These are phyloP conservation scores for Ophthalmolycus amberensis DNA, from an alignment of 2,113 vertebrate species.

Conservation along the genomic window DNA sequence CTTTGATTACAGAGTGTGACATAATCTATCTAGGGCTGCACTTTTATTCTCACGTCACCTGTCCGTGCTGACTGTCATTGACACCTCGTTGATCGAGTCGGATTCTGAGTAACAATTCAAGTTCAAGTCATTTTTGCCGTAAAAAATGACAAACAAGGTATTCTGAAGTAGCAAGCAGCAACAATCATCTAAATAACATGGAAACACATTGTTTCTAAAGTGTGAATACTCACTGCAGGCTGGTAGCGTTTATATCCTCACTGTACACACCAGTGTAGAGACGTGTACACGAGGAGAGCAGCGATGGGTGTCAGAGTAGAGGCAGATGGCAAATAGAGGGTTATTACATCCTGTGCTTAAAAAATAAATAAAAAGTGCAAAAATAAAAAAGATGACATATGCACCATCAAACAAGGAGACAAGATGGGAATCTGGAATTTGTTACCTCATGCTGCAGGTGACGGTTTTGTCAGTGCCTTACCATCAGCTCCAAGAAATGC, in stretches of 20 bases:
- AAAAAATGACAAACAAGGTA: background rate
- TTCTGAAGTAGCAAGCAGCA: background rate
- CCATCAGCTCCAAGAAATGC: slow-evolving; percentile 1
- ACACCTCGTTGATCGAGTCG: background rate
- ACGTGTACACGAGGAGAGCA: slow-evolving; percentile 12
- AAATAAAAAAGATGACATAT: slow-evolving; percentile 20
- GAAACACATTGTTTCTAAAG: background rate
- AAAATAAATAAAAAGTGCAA: background rate
- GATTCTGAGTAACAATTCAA: background rate
- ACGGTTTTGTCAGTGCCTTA: slow-evolving; percentile 1
- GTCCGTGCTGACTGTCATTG: background rate
- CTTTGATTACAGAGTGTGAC: slow-evolving; percentile 22
- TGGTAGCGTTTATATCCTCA: slow-evolving; percentile 25
- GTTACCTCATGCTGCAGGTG: slow-evolving; percentile 18
- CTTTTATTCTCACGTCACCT: background rate
- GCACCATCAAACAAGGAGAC: slow-evolving; percentile 10
- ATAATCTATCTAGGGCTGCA: background rate
- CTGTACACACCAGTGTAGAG: slow-evolving; percentile 12
- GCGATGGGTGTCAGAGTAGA: slow-evolving; percentile 19
- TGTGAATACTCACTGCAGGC: background rate
- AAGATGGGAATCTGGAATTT: slow-evolving; percentile 7
- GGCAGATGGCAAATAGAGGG: slow-evolving; percentile 51
- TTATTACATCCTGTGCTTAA: slow-evolving; percentile 38
- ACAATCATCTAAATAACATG: background rate
- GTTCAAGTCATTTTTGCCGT: too few relatives aligned